Base-by-base conservation (phyloP, 2,797 vertebrate species). In the Myiothlypis chrysogaster region DNA sequence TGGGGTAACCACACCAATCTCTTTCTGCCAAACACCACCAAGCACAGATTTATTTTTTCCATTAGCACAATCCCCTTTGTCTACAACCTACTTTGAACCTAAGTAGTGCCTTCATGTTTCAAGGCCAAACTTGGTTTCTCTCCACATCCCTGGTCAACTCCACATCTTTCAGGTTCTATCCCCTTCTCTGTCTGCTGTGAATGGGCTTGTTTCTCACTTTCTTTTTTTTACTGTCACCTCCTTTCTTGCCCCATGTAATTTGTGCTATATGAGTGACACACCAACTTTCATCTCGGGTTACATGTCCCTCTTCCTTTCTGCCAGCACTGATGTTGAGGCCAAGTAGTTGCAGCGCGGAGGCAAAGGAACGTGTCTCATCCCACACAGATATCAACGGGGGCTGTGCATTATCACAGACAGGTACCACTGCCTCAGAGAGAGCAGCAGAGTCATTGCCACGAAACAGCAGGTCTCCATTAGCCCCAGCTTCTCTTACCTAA, bases 371-470 rank as follows among this genome's bases (percentile, higher is more conserved):
- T 57, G 68, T 69, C 17, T 30, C 19, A 20, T 53, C 9, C 27
- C 5, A 16, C 11, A 6, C 9, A 10, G 23, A 30, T 35, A 24
- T 27, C 28, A 32, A 0, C 1, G 2, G 85, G 15, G 9, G 21
- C 9, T 60, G 27, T 72, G 9, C 8, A 4, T 65, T 59, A 39
- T 53, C 47, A 59, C 14, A 61, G n/a, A 20, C 22, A 50, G 24
- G 59, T 64, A 53, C 8, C 47, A 9, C 43, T 72, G 27, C 21
- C 39, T 61, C 43, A 59, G 55, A 64, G 39, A 35, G 19, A 65
- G 5, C 23, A 69, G 37, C 37, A 68, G 37, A n/a, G 19, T 39
- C 64, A 52, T 27, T 59, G 19, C 47, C n/a, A 43, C 23, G 57
- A 17, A 32, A 50, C 27, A 44, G 18, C 22, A 27, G 10, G 18